Conservation (phyloP, 2,113 vertebrate species). For the Anolis carolinensis region DNA sequence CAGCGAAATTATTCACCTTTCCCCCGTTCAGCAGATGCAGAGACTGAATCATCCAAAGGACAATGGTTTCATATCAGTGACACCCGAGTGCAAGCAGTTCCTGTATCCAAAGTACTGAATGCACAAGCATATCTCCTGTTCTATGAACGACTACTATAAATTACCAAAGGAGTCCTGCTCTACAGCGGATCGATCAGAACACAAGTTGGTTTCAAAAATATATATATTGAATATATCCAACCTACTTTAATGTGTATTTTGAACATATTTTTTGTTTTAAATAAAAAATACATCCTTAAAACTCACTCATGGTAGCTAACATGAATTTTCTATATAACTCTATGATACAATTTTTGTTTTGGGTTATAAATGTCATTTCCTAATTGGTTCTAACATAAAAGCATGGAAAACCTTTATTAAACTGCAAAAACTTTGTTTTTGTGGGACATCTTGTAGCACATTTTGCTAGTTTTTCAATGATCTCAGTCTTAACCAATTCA, state of each 20-base stretch:
- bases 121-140: slow-evolving; percentile 98
- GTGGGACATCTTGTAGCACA: too few species aligned
- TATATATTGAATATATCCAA: background rate
- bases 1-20: background rate
- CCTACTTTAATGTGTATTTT: slow-evolving; percentile 47
- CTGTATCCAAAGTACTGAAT: slow-evolving; percentile 83
- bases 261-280: slow-evolving; percentile 2
- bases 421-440: too few species aligned
- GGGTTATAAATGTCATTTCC: too few species aligned
- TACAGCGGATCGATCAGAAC: background rate
- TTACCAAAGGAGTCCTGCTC: background rate
- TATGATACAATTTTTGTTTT: too few species aligned
- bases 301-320: background rate
- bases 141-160: slow-evolving; percentile 88
- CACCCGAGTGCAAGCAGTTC: slow-evolving; percentile 85
- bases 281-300: background rate
- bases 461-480: too few species aligned
- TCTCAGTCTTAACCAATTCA: too few species aligned
- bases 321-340: background rate
- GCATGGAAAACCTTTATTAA: too few species aligned
- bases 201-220: slow-evolving; percentile 5
- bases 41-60: slow-evolving; percentile 76
- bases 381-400: too few species aligned
- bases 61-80: slow-evolving; percentile 96
- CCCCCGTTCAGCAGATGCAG: slow-evolving; percentile 65